phyloP scores from a whole-genome alignment of 2,797 vertebrate genomes.

The Echeneis naucrates region DNA sequence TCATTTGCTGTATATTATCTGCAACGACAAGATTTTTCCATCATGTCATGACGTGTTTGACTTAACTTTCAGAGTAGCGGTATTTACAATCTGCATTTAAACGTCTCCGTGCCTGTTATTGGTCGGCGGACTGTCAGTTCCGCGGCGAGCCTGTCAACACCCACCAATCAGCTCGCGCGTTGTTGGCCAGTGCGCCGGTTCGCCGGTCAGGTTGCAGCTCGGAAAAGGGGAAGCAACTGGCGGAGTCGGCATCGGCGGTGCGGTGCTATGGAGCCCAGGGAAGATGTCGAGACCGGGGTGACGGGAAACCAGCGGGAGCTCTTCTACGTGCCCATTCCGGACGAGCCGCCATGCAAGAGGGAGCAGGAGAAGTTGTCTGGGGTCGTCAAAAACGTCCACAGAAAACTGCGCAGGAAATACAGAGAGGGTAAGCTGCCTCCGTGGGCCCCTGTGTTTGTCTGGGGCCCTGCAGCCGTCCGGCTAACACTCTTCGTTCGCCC shows the following conservation, averaged over 20 bases:
- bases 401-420: constrained; percentile 96
- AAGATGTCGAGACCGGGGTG: constrained; percentile 76
- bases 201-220: constrained; percentile 71
- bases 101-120: constrained; percentile 64
- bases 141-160: constrained; percentile 10
- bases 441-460: constrained; percentile 46
- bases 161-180: constrained; percentile 67
- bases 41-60: neutral
- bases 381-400: constrained; percentile 95
- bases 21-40: neutral
- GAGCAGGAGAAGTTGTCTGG: constrained; percentile 96
- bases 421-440: constrained; percentile 88
- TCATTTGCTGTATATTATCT: no score
- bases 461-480: constrained; percentile 37
- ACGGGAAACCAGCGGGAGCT: constrained; percentile 59
- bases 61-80: fast-evolving
- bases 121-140: constrained; percentile 66
- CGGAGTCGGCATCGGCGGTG: constrained; percentile 54
- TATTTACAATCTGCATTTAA: constrained; percentile 43
- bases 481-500: constrained; percentile 25
- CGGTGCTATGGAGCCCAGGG: constrained; percentile 81
- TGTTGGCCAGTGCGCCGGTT: constrained; percentile 71
- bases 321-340: constrained; percentile 61
- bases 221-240: constrained; percentile 52
- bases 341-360: constrained; percentile 70